Evolutionary conservation across 2,113 vertebrate species (phyloP).

Genomic region (Electrona antarctica): DNA sequence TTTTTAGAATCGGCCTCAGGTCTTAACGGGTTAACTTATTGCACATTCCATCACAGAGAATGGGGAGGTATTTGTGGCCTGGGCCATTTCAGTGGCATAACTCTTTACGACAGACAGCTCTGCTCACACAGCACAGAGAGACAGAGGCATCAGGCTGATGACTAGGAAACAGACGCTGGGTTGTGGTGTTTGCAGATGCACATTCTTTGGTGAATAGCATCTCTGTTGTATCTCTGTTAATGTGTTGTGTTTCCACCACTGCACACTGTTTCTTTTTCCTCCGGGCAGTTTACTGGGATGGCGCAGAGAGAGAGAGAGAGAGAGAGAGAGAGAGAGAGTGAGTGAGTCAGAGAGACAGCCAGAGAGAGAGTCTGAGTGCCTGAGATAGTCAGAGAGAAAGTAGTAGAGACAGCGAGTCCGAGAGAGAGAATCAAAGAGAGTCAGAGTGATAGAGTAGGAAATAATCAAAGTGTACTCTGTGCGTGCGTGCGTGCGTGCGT

Average conservation of each 20-base stretch:
- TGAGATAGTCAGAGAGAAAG: background rate
- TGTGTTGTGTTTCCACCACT: slow-evolving; percentile 24
- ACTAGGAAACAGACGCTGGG: slow-evolving; percentile 41
- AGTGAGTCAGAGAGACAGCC: slow-evolving; percentile 5
- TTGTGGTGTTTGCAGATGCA: slow-evolving; percentile 42
- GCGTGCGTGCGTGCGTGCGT: too few relatives aligned
- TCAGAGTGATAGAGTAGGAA: too few relatives aligned
- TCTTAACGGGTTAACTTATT: background rate
- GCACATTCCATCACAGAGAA: slow-evolving; percentile 12
- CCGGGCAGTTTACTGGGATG: slow-evolving; percentile 2
- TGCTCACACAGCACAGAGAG: background rate
- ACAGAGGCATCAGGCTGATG: slow-evolving; percentile 21
- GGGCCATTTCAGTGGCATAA: background rate
- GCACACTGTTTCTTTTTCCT: slow-evolving; percentile 28
- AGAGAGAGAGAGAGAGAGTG: background rate
- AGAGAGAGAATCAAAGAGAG: background rate
- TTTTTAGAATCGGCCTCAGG: too few relatives aligned
- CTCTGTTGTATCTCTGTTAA: slow-evolving; percentile 35
- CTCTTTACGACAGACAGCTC: slow-evolving; percentile 21
- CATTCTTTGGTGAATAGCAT: slow-evolving; percentile 54
- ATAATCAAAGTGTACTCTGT: too few relatives aligned
- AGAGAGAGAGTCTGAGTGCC: background rate
- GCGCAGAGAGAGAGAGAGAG: slow-evolving; percentile 1
- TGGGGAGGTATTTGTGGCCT: slow-evolving; percentile 18
- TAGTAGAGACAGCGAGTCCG: background rate